phyloP scores from a whole-genome alignment of 2,113 vertebrate genomes.

The Daubentonia madagascariensis region DNA sequence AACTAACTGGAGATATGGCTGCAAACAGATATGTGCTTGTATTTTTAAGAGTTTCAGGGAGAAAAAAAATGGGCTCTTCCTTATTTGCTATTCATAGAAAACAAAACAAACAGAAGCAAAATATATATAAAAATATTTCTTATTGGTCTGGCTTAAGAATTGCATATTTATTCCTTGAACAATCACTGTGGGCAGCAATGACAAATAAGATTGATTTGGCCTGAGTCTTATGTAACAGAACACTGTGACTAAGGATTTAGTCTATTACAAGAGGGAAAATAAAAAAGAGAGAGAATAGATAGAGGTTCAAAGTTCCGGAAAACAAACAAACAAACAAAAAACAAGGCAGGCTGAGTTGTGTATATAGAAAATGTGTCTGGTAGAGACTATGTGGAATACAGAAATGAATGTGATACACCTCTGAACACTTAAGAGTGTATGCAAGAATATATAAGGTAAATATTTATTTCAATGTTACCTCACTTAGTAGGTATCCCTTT shows the following conservation, averaged over 20 bases:
- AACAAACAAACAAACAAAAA: neutral
- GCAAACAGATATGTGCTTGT: neutral
- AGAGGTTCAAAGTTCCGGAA: neutral
- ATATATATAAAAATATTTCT: neutral
- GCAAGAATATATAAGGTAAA: neutral
- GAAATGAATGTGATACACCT: neutral
- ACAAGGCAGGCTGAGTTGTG: neutral
- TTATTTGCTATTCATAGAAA: neutral
- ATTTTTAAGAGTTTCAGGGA: neutral
- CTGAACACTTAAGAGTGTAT: neutral
- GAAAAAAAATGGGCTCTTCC: neutral
- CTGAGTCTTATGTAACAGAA: neutral
- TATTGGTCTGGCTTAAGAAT: neutral
- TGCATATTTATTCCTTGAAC: neutral
- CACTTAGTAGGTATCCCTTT: neutral
- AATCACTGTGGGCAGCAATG: neutral
- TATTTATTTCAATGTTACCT: neutral
- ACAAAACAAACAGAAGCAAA: neutral
- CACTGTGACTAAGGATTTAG: neutral
- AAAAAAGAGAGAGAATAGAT: neutral
- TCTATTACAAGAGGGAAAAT: neutral
- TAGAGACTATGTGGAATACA: neutral
- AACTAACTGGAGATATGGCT: neutral
- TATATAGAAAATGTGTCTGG: neutral
- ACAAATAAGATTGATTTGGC: neutral